Percentiles rank a stretch among this genome's conserved stretches.
Conservation (phyloP, 1,140 invertebrate genomes). For the Vanessa tameamea region DNA sequence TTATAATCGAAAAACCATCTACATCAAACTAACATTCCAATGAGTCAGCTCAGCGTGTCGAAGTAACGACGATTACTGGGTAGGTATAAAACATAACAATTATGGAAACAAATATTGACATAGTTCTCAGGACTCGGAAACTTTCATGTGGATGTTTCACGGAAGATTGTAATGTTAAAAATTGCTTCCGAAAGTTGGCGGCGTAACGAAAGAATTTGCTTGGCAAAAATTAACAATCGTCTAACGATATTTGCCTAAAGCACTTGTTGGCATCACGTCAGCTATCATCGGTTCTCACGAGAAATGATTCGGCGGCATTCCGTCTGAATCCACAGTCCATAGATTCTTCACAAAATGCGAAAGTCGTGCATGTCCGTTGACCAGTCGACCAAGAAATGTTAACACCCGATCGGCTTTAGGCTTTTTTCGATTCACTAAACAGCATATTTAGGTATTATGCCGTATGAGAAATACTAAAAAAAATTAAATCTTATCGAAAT, state of each 20-base stretch:
- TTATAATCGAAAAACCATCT: too few species aligned
- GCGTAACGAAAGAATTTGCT: conserved; percentile 72
- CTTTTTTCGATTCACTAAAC: conserved; percentile 53
- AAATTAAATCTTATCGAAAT: conserved; percentile 7
- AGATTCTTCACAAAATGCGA: conserved; percentile 69
- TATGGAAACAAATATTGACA: conserved; percentile 64
- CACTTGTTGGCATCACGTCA: conserved; percentile 50
- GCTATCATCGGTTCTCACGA: conserved; percentile 71
- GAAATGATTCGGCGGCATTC: conserved; percentile 69
- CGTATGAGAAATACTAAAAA: conserved; percentile 23
- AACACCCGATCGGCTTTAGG: conserved; percentile 55
- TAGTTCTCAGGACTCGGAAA: conserved; percentile 66
- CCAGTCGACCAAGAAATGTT: conserved; percentile 68
- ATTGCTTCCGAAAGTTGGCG: conserved; percentile 71
- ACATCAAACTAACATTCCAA: conserved; percentile 28
- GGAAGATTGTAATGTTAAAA: conserved; percentile 60
- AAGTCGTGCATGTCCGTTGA: conserved; percentile 76
- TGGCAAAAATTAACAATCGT: conserved; percentile 72
- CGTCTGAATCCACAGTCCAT: conserved; percentile 54
- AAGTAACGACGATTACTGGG: conserved; percentile 29
- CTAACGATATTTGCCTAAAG: conserved; percentile 57
- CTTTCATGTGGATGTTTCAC: conserved; percentile 59
- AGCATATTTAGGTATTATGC: conserved; percentile 30
- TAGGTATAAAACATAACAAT: conserved; percentile 46
- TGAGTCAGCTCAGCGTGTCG: conserved; percentile 35